Evolutionary conservation across 2,888 invertebrate genomes (phyloP).

Genomic region (Frankliniella intonsa): DNA sequence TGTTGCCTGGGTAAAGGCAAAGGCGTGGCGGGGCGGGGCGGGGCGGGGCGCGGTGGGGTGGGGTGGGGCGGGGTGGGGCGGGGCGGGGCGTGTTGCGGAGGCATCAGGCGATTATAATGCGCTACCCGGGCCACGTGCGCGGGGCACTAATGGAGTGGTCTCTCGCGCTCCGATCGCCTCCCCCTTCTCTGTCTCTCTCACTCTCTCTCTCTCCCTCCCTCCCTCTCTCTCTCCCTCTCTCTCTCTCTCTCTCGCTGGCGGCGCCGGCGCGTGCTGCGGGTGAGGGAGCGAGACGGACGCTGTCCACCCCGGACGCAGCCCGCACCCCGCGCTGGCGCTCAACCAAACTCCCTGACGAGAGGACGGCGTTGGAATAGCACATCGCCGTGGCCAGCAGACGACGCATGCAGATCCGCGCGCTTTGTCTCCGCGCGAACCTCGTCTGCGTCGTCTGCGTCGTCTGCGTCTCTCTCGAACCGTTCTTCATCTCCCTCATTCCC

Average conservation of each 20-base stretch:
- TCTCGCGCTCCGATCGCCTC: not conserved
- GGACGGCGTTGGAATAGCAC: not conserved
- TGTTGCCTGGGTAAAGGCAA: not conserved
- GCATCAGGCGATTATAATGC: constrained; percentile 18
- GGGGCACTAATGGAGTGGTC: not conserved
- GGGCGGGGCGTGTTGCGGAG: not conserved
- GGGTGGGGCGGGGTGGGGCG: not conserved
- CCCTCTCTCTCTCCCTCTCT: not conserved
- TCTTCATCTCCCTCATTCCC: too few species aligned
- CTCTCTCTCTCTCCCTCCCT: not conserved
- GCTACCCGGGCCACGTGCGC: constrained; percentile 25
- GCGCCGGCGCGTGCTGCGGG: not conserved
- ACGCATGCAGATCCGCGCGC: not conserved
- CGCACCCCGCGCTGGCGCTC: not conserved
- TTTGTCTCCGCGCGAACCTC: not conserved
- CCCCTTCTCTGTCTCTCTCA: not conserved
- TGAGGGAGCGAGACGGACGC: not conserved
- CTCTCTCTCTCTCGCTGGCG: not conserved
- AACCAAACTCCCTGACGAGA: constrained; percentile 11
- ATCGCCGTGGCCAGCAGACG: not conserved
- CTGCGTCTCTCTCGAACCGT: too few species aligned
- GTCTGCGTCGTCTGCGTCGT: not conserved
- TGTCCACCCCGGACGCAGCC: not conserved
- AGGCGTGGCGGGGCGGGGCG: not conserved
- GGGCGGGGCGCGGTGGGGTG: not conserved